These are phyloP conservation scores for Galeopsomyia nigrocyanea DNA, from an alignment of 2,888 invertebrate genomes.

Conservation along the genomic window DNA sequence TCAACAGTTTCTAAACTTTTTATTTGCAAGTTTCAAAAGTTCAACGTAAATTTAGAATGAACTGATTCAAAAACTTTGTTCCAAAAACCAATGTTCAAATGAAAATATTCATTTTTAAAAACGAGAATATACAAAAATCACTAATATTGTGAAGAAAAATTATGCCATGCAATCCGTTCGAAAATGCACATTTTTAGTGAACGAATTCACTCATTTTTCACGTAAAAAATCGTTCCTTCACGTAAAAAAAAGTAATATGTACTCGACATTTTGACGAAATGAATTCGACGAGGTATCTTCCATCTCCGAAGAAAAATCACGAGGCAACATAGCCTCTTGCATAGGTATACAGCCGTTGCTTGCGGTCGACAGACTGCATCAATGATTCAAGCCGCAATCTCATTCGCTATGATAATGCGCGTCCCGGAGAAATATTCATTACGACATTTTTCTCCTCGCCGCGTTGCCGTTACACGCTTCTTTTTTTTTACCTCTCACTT, in stretches of 20 bases:
- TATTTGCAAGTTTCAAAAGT: no score
- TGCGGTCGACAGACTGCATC: constrained; percentile 56
- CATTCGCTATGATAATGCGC: constrained; percentile 64
- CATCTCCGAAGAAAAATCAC: constrained; percentile 56
- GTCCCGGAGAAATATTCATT: constrained; percentile 64
- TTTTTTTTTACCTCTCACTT: constrained; percentile 44
- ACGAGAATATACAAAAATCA: no score
- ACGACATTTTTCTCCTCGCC: constrained; percentile 53
- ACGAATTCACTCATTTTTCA: no score
- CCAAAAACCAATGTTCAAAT: no score
- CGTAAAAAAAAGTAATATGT: background rate
- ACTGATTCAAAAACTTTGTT: no score
- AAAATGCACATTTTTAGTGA: no score
- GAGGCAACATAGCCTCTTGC: constrained; percentile 46
- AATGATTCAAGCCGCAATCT: constrained; percentile 65
- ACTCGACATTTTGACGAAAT: background rate
- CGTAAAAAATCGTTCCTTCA: no score
- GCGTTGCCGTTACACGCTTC: constrained; percentile 24
- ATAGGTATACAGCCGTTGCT: constrained; percentile 34
- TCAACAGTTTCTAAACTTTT: no score
- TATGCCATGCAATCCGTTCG: no score
- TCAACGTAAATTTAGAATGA: no score
- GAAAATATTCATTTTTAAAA: no score
- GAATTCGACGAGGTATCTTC: constrained; percentile 35
- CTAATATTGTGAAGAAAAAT: no score